Evolutionary conservation across 1,140 invertebrate genomes (phyloP).

Genomic region (Hycleus cichorii): DNA sequence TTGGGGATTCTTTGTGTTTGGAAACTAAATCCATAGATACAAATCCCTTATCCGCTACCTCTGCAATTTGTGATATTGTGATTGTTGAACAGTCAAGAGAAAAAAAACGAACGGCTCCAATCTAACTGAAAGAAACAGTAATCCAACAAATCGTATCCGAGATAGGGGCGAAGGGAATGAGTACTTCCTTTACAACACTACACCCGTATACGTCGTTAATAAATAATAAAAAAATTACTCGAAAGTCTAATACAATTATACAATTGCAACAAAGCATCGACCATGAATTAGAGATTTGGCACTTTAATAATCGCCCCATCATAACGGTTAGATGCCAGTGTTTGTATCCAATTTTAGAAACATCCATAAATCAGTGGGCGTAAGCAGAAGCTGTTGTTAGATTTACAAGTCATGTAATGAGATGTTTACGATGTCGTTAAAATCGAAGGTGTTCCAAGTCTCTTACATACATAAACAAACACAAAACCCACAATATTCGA

Average conservation of each 20-base stretch:
- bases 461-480: neutral
- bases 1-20: conserved; percentile 26
- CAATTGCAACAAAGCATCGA: neutral
- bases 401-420: conserved; percentile 21
- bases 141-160: conserved; percentile 1
- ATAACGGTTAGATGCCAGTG: conserved; percentile 9
- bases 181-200: too few species aligned
- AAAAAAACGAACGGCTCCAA: conserved; percentile 13
- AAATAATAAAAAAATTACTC: too few species aligned
- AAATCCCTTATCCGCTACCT: conserved; percentile 28
- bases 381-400: conserved; percentile 20
- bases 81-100: conserved; percentile 17
- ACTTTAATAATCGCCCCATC: conserved; percentile 19
- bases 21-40: conserved; percentile 24
- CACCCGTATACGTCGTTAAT: too few species aligned
- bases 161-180: conserved; percentile 13
- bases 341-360: conserved; percentile 1
- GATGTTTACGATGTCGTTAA: conserved; percentile 25
- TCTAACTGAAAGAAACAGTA: conserved; percentile 18
- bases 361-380: conserved; percentile 17
- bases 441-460: conserved; percentile 13
- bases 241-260: too few species aligned
- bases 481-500: neutral
- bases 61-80: conserved; percentile 23
- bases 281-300: conserved; percentile 26